Percentiles rank a stretch among this genome's conserved stretches.
Conservation (phyloP, 2,797 vertebrate genomes). For the Cetoscarus ocellatus region DNA sequence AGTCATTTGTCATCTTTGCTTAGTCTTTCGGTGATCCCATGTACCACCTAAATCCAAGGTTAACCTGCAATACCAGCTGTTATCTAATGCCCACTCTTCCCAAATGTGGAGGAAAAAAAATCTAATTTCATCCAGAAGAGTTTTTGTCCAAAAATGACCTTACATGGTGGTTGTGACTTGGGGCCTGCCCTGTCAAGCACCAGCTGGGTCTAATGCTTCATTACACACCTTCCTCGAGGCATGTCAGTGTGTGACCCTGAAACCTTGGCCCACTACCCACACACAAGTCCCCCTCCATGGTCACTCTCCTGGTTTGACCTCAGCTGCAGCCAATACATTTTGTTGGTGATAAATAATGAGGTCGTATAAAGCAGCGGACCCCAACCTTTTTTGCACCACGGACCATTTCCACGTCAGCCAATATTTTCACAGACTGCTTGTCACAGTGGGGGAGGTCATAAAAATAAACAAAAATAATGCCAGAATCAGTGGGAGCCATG, state of each 20-base stretch:
- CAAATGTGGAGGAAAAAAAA: conserved; percentile 7
- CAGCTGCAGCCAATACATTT: conserved; percentile 53
- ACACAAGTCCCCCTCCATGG: conserved; percentile 47
- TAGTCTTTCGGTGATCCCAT: conserved; percentile 43
- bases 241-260: conserved; percentile 76
- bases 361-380: background rate
- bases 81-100: conserved; percentile 12
- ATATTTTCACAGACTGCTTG: too few relatives aligned
- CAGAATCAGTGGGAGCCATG: too few relatives aligned
- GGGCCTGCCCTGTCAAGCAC: conserved; percentile 79
- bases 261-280: conserved; percentile 75
- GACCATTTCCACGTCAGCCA: too few relatives aligned
- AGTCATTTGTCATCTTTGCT: conserved; percentile 69
- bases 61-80: conserved; percentile 35
- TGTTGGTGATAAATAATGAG: conserved; percentile 47
- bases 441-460: too few relatives aligned
- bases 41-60: conserved; percentile 47
- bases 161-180: conserved; percentile 73
- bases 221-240: conserved; percentile 82
- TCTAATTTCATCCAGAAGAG: conserved; percentile 59
- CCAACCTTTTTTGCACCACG: too few relatives aligned
- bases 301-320: conserved; percentile 66
- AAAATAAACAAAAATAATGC: too few relatives aligned
- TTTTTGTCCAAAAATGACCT: conserved; percentile 76
- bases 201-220: conserved; percentile 87